Conservation (phyloP, 2,888 invertebrate species). For the Lasioglossum zephyrum region DNA sequence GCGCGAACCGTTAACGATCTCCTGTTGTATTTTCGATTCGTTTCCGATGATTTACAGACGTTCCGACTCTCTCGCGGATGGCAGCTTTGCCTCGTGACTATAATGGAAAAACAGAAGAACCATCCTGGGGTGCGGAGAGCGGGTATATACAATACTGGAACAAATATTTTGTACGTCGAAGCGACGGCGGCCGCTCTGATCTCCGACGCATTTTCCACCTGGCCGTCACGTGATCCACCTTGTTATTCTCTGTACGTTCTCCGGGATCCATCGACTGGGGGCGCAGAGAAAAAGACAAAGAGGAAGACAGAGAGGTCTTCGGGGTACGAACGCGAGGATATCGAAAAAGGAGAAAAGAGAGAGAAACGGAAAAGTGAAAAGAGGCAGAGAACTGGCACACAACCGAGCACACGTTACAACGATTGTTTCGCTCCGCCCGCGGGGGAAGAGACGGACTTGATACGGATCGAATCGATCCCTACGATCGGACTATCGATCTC, state of each 20-base stretch:
- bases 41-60: slow-evolving; percentile 12
- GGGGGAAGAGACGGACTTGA: slow-evolving; percentile 64
- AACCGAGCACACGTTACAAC: slow-evolving; percentile 69
- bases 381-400: slow-evolving; percentile 45
- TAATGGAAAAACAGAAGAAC: slow-evolving; percentile 61
- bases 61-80: background rate
- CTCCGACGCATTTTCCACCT: slow-evolving; percentile 68
- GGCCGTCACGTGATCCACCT: slow-evolving; percentile 68
- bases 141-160: slow-evolving; percentile 69
- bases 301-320: slow-evolving; percentile 54
- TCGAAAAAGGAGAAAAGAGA: slow-evolving; percentile 57
- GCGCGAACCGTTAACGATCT: slow-evolving; percentile 23
- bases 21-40: slow-evolving; percentile 48
- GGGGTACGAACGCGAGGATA: slow-evolving; percentile 56
- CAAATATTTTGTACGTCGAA: slow-evolving; percentile 67
- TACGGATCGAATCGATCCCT: slow-evolving; percentile 72
- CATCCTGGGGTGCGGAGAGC: slow-evolving; percentile 26
- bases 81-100: slow-evolving; percentile 36
- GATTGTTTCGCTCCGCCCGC: slow-evolving; percentile 69
- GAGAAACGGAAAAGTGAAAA: slow-evolving; percentile 52
- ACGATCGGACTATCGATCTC: slow-evolving; percentile 71
- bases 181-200: slow-evolving; percentile 38
- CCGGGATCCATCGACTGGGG: slow-evolving; percentile 64
- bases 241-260: slow-evolving; percentile 71
- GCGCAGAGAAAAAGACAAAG: slow-evolving; percentile 43